Conservation (phyloP, 2,888 invertebrate species). For the Heliconius cydno region DNA sequence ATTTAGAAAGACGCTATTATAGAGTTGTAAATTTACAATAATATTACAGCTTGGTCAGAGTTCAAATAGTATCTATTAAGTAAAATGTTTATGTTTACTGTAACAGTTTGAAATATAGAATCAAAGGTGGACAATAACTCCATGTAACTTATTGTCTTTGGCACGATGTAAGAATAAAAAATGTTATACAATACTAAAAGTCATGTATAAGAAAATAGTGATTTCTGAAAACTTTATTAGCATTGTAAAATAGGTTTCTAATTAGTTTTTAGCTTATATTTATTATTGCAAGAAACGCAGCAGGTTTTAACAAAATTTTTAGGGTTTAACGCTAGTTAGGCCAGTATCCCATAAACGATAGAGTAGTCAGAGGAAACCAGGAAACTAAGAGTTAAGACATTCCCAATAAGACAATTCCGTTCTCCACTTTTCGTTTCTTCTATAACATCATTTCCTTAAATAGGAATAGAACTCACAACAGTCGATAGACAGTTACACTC, state of each 20-base stretch:
- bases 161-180: background rate
- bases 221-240: background rate
- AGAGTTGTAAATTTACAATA: background rate
- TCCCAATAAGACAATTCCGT: too few relatives aligned
- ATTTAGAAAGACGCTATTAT: background rate
- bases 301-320: background rate
- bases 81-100: background rate
- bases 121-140: background rate
- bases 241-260: background rate
- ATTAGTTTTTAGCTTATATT: background rate
- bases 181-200: background rate
- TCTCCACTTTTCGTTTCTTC: too few relatives aligned
- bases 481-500: too few relatives aligned
- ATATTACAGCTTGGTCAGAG: slow-evolving; percentile 13
- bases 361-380: too few relatives aligned
- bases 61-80: background rate
- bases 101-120: slow-evolving; percentile 9
- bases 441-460: too few relatives aligned
- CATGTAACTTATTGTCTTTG: background rate
- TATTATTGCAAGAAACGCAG: background rate
- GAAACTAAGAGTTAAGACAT: too few relatives aligned
- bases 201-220: background rate
- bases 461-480: too few relatives aligned
- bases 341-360: too few relatives aligned
- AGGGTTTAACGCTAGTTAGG: too few relatives aligned